Percentiles rank a stretch among this genome's conserved stretches.
Evolutionary conservation across 2,797 vertebrate species (phyloP).

Genomic region (Spatula versicolor): DNA sequence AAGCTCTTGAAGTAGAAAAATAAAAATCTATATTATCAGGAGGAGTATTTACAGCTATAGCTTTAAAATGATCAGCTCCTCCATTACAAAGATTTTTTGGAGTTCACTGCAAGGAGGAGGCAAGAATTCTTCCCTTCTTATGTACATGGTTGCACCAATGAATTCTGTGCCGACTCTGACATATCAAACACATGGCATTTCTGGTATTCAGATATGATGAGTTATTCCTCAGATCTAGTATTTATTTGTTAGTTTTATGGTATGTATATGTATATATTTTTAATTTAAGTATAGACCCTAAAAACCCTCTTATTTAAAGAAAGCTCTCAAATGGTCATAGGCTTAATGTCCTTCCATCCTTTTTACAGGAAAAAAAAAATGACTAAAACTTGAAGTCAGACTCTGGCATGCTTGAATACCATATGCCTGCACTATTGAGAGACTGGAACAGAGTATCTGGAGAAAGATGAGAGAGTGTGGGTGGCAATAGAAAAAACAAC

Average conservation of each 20-base stretch:
- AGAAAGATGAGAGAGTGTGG: conserved; percentile 72
- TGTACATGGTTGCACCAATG: not conserved
- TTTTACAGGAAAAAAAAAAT: conserved; percentile 65
- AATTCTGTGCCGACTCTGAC: not conserved
- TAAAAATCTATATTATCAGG: not conserved
- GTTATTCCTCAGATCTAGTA: not conserved
- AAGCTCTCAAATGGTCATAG: not conserved
- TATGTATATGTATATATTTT: no score
- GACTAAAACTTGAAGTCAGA: conserved; percentile 68
- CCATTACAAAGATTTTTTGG: not conserved
- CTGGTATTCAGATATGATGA: not conserved
- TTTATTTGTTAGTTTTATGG: not conserved
- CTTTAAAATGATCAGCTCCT: not conserved
- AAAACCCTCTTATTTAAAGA: not conserved
- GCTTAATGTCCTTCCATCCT: conserved; percentile 35
- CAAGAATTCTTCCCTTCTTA: not conserved
- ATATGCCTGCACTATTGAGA: conserved; percentile 69
- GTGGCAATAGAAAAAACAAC: conserved; percentile 72
- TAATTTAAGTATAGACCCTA: not conserved
- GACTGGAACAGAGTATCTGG: conserved; percentile 66
- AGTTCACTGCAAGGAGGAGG: not conserved
- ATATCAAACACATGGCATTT: not conserved
- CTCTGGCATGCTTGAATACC: conserved; percentile 64
- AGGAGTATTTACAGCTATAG: not conserved
- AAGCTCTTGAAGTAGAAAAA: not conserved